Base-by-base conservation (phyloP, 2,113 vertebrate species). In the Plecotus auritus region DNA sequence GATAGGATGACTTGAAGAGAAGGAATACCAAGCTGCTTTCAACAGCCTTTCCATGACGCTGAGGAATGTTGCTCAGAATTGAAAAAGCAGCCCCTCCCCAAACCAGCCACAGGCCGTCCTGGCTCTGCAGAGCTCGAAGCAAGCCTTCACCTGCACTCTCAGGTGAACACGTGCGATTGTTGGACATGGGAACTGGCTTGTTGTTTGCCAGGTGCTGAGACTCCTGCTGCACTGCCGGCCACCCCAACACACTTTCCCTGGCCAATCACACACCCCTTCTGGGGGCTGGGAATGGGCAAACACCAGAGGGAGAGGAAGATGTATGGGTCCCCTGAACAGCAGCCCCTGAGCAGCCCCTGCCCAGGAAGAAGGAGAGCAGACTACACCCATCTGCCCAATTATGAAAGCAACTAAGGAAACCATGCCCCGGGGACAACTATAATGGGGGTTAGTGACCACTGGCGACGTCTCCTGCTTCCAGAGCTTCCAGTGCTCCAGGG, bases 151-250 rank as follows among this genome's bases (percentile, higher is more conserved):
- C 73, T 0, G 28, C 22, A 2, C 30, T 20, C 45, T 49, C 51
- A 47, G 72, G 92, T 72, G 90, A 72, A 59, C 0, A 2, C 5
- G 70, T 12, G 73, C 95, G 93, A 93, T 96, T 97, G 97, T 32
- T 70, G 78, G 94, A 93, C 95, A 85, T 93, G 90, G 97, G 96
- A 97, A 97, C 64, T 32, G 14, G 72, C 88, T 47, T 96, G 17
- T 94, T 96, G 96, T 97, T 92, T 92, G 90, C 26, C 0, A 0
- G 17, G 51, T n/a, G 66, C 0, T 54, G 51, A 54, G 51, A 18
- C 17, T 54, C 51, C 51, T 18, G 18, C 51, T 54, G 51, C 1
- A 14, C 54, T 9, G 22, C n/a, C 28, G 0, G 23, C 30, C 7
- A 56, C 73, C 54, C 49, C 95, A n/a, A 32, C 82, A 91, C 61